Evolutionary conservation across 2,888 invertebrate genomes (phyloP).

Genomic region (Camponotus fellah): DNA sequence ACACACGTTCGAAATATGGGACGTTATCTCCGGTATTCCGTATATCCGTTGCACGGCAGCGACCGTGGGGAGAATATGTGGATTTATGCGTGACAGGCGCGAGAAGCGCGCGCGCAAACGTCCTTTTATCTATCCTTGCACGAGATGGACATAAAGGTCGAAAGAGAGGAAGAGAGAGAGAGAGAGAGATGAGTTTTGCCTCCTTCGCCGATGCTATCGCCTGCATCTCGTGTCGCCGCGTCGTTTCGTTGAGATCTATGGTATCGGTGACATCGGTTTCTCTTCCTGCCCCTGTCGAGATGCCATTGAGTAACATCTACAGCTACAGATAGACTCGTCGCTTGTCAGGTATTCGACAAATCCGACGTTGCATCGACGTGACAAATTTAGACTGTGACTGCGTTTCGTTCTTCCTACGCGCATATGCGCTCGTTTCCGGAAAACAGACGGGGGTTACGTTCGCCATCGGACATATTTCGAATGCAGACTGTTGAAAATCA

Average conservation of each 20-base stretch:
- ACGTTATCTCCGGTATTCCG: conserved; percentile 49
- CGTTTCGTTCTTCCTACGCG: background rate
- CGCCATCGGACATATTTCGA: background rate
- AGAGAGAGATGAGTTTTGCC: background rate
- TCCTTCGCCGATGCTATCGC: background rate
- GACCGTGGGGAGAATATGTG: conserved; percentile 11
- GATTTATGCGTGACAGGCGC: conserved; percentile 45
- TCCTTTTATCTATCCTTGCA: conserved; percentile 46
- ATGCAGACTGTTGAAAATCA: background rate
- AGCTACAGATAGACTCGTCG: conserved; percentile 40
- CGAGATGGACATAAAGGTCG: conserved; percentile 48
- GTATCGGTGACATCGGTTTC: conserved; percentile 38
- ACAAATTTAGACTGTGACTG: conserved; percentile 10
- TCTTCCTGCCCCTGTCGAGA: conserved; percentile 15
- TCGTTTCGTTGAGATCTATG: conserved; percentile 26
- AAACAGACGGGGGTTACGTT: background rate
- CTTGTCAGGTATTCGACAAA: conserved; percentile 30
- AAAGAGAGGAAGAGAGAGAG: background rate
- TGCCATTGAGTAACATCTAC: background rate
- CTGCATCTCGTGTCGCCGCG: conserved; percentile 1
- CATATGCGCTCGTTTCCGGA: background rate
- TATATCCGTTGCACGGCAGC: background rate
- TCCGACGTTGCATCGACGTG: background rate
- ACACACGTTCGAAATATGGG: conserved; percentile 46
- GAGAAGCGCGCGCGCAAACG: conserved; percentile 15